Evolutionary conservation across 2,888 invertebrate species (phyloP), one percentile per base, ranked within the genome.

Genomic region (Girardia tigrina): DNA sequence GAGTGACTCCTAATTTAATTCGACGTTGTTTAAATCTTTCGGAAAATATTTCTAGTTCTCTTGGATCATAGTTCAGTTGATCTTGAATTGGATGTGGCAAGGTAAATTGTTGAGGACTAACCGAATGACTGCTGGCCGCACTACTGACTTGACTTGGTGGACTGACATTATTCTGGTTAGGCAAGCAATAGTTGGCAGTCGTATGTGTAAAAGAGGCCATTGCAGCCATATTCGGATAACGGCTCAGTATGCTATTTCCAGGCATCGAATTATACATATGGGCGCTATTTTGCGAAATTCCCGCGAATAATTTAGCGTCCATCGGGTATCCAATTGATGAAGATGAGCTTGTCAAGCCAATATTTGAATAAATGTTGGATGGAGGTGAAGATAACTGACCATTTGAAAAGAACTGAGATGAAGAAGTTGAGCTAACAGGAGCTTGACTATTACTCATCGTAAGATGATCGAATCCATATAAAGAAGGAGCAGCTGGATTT

Each of bases 31-130:
- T 99, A 87, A 99, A 98, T 78, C 97, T 88, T 85, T 99, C 98
- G 28, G 98, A 97, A 85, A 98, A 98, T n/a, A 94, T 94, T 85
- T 99, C 98, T 77, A 99, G 87, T 83, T 98, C 98, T 74, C 97
- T 81, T 0, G 87, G 87, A 80, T 87, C 87, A 75, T 86, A 86
- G 79, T 87, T 87, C 26, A 74, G 26, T 42, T 74, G 42, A 28
- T 74, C 56, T 56, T 56, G 56, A 8, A 56, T 56, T 8, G 56
- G 56, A 16, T 56, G 56, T 56, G 56, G 56, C 56, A 56, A 56
- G 56, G 56, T 56, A 56, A 56, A 56, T 56, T 56, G 56, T 56
- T 56, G 56, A 8, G 56, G 56, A n/a, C 56, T 56, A 4, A 56
- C 56, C 4, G 56, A 56, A 56, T 56, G 56, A 56, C 56, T 56